Evolutionary conservation across 2,888 invertebrate species (phyloP).

Genomic region (Dromius quadrimaculatus): DNA sequence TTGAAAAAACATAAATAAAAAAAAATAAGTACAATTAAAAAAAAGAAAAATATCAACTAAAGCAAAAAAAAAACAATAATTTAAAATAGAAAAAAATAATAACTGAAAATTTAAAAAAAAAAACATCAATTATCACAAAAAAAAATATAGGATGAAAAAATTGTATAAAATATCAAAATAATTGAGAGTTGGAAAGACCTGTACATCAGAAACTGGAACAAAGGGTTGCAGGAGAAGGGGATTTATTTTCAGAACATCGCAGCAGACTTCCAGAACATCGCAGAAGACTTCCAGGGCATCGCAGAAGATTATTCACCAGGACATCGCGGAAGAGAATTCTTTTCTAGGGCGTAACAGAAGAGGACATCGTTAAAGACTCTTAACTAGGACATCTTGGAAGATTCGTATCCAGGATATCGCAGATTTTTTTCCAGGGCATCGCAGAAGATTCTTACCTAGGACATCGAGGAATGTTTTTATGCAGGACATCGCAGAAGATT

Average conservation of each 20-base stretch:
- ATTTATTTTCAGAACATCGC: not conserved
- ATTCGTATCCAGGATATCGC: not conserved
- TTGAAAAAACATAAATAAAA: not conserved
- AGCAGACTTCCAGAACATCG: slow-evolving; percentile 3
- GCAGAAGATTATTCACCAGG: slow-evolving; percentile 14
- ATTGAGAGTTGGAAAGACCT: not conserved
- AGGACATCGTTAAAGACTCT: slow-evolving; percentile 6
- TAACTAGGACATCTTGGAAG: not conserved
- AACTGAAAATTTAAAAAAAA: not conserved
- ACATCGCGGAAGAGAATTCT: not conserved
- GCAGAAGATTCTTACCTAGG: slow-evolving; percentile 11
- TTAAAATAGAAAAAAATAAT: not conserved
- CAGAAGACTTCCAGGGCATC: slow-evolving; percentile 27
- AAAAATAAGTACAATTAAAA: not conserved
- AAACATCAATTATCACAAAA: too few species aligned
- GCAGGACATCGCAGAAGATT: slow-evolving; percentile 18
- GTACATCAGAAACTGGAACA: not conserved
- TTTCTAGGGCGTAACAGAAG: not conserved
- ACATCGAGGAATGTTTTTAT: not conserved
- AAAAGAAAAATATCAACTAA: slow-evolving; percentile 9
- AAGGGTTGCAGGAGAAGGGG: too few species aligned
- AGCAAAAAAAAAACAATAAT: not conserved
- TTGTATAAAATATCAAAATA: too few species aligned
- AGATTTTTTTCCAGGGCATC: slow-evolving; percentile 9
- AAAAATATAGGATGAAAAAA: too few species aligned